Base-by-base conservation (phyloP, 2,797 vertebrate species). In the Sebastes miniatus region DNA sequence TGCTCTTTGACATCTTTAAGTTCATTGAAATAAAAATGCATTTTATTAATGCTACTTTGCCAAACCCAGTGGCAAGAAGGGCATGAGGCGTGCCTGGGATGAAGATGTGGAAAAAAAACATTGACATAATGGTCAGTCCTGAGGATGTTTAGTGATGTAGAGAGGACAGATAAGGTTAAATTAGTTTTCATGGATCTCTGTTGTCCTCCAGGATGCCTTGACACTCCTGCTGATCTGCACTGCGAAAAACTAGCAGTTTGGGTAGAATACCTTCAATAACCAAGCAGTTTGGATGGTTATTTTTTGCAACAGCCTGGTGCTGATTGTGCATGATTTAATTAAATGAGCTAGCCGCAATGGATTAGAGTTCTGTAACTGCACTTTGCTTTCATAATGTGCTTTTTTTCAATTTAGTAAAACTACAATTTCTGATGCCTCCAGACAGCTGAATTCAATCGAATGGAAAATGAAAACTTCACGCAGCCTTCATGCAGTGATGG, bases 131-230 rank as follows among this genome's bases (percentile, higher is more conserved):
- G 24, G 59, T 16, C 59, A 54, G 39, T 81, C 79, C 69, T 29
- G 36, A 75, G 67, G 74, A 69, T 75, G 73, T 75, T 32, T 73
- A 29, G 18, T 64, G 76, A 77, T 64, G 67, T 61, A 61, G 39
- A 72, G 65, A 74, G 76, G 12, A 71, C n/a, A 69, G 57, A 77
- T 69, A 34, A 25, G 20, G 80, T 78, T 79, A 74, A 80, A 81
- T 83, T 59, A 79, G 73, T 85, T 75, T 76, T 58, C 62, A 81
- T 69, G 65, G 36, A 70, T 83, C 69, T 64, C 27, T 68, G 34
- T 52, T 3, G 61, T 68, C 24, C 84, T 76, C 56, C 62, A 62
- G 73, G 74, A 77, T 63, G 36, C 56, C 32, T 34, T 11, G 34
- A 14, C 27, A 29, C 27, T 29, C 22, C 61, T 39, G 56, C 79